phyloP scores from a whole-genome alignment of 2,797 vertebrate genomes.

The Gymnoscopelus braueri region DNA sequence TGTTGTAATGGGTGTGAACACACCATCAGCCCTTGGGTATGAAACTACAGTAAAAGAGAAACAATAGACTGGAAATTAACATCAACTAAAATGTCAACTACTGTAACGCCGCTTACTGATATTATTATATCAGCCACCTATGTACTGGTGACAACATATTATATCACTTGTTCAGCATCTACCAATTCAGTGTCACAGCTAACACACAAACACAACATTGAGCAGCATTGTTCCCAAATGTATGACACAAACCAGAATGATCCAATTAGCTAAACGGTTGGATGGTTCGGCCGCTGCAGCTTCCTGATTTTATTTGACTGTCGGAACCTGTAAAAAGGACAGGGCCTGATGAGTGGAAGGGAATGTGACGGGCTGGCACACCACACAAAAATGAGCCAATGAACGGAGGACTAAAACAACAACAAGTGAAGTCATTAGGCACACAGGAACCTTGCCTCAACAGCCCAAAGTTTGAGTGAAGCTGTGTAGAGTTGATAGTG shows the following conservation, averaged over 20 bases:
- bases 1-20: slow-evolving; percentile 16
- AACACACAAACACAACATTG: slow-evolving; percentile 12
- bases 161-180: too few species aligned
- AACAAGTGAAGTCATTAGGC: not conserved
- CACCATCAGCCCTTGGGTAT: not conserved
- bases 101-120: not conserved
- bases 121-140: not conserved
- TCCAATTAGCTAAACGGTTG: slow-evolving; percentile 43
- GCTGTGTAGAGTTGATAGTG: not conserved
- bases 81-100: slow-evolving; percentile 34
- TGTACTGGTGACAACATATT: too few species aligned
- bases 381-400: slow-evolving; percentile 42
- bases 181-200: slow-evolving; percentile 6
- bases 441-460: not conserved
- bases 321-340: slow-evolving; percentile 57
- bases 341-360: slow-evolving; percentile 74
- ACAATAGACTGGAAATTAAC: slow-evolving; percentile 15
- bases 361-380: slow-evolving; percentile 71
- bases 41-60: slow-evolving; percentile 19
- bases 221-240: slow-evolving; percentile 34
- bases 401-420: slow-evolving; percentile 13
- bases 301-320: slow-evolving; percentile 71
- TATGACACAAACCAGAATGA: slow-evolving; percentile 38
- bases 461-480: not conserved
- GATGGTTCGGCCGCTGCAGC: slow-evolving; percentile 49